phyloP scores from a whole-genome alignment of 2,888 invertebrate genomes.

The Saturnia japonica region DNA sequence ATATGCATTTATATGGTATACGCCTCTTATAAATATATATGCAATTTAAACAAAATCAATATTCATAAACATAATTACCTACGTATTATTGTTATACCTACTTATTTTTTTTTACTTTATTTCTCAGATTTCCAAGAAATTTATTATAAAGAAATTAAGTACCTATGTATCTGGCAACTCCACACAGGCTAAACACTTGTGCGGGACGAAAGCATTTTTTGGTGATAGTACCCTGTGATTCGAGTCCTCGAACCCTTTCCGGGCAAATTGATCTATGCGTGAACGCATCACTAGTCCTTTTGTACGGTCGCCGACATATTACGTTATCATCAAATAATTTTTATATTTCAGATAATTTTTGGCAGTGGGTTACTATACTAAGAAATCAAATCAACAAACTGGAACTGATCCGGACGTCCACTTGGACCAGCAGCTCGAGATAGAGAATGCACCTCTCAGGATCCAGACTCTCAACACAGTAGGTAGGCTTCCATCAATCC shows the following conservation, averaged over 20 bases:
- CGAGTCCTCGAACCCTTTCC: slow-evolving; percentile 42
- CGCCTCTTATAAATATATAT: no score
- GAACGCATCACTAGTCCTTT: slow-evolving; percentile 50
- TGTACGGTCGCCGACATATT: slow-evolving; percentile 33
- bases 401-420: no score
- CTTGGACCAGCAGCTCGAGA: no score
- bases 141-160: neutral
- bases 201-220: slow-evolving; percentile 48
- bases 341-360: neutral
- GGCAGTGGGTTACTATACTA: no score
- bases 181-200: slow-evolving; percentile 29
- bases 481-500: no score
- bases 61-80: no score
- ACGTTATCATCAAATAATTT: slow-evolving; percentile 17
- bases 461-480: no score
- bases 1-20: no score
- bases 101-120: neutral
- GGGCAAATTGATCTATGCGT: slow-evolving; percentile 61
- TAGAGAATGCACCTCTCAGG: no score
- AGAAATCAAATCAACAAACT: no score
- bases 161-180: slow-evolving; percentile 18
- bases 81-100: no score
- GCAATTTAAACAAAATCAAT: no score
- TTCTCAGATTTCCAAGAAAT: neutral
- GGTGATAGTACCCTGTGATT: slow-evolving; percentile 27